A percentile compares a stretch with the other conserved stretches of the same genome.
These are phyloP conservation scores for Struthio camelus DNA, from an alignment of 2,113 vertebrate genomes.

Conservation along the genomic window DNA sequence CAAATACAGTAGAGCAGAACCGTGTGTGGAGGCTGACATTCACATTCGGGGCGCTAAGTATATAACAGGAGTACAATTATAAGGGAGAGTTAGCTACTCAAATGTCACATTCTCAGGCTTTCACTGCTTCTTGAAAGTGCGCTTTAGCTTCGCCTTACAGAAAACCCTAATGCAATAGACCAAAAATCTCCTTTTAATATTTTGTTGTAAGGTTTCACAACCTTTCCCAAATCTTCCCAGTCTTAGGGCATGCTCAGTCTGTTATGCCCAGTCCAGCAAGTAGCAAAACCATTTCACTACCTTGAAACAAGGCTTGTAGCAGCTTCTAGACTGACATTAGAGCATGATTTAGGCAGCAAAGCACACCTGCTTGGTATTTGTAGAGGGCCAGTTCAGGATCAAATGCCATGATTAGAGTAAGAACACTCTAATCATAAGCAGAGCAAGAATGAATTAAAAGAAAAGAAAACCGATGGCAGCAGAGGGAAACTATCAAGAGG, in stretches of 20 bases:
- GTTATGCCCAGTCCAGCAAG: accelerated
- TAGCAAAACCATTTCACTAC: not conserved
- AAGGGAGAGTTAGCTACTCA: not conserved
- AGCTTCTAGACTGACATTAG: not conserved
- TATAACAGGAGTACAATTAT: not conserved
- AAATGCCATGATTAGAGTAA: not conserved
- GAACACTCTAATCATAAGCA: not conserved
- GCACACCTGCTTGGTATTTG: not conserved
- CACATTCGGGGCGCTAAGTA: not conserved
- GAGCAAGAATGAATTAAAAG: not conserved
- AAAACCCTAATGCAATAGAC: not conserved
- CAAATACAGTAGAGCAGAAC: not conserved
- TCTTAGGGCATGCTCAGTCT: not conserved
- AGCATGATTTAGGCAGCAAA: not conserved
- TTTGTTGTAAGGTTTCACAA: not conserved
- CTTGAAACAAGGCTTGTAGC: not conserved
- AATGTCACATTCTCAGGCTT: not conserved
- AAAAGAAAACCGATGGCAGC: accelerated
- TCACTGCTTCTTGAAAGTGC: not conserved
- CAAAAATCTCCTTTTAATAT: not conserved
- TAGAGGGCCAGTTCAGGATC: not conserved
- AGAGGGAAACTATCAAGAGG: not conserved
- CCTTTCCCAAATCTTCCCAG: not conserved
- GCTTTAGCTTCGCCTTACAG: not conserved
- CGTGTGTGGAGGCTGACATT: not conserved